These are phyloP conservation scores for Eulithis prunata DNA, from an alignment of 2,888 invertebrate species.

Conservation along the genomic window DNA sequence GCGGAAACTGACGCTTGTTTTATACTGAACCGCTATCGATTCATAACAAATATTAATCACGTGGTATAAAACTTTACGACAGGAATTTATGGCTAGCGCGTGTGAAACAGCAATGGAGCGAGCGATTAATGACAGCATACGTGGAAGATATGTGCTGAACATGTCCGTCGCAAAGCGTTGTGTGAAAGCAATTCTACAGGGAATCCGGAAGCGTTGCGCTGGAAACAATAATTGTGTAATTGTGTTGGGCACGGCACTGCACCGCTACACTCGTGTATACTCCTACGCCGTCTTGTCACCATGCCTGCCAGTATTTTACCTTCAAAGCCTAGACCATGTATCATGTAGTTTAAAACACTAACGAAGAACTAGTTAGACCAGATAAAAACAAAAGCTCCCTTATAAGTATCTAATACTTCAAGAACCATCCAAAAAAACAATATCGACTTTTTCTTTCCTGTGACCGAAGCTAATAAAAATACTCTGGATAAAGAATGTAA, in stretches of 20 bases:
- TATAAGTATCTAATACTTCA: neutral
- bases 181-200: constrained; percentile 64
- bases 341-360: neutral
- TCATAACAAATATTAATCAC: constrained; percentile 46
- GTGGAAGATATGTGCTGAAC: constrained; percentile 39
- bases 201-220: constrained; percentile 74
- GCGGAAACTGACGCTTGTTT: constrained; percentile 46
- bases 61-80: constrained; percentile 46
- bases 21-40: constrained; percentile 44
- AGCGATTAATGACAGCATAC: constrained; percentile 40
- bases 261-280: constrained; percentile 20
- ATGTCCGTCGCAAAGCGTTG: constrained; percentile 49
- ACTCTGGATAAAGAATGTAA: constrained; percentile 50
- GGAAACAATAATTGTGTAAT: constrained; percentile 75
- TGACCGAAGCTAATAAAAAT: constrained; percentile 34
- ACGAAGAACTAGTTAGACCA: neutral
- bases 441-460: constrained; percentile 32
- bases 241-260: constrained; percentile 62
- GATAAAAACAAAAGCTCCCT: constrained; percentile 3
- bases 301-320: neutral
- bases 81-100: constrained; percentile 42
- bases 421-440: constrained; percentile 16
- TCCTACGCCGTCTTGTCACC: constrained; percentile 13
- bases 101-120: constrained; percentile 37
- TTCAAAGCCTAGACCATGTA: neutral